Conservation (phyloP, 2,888 invertebrate species). For the Thymelicus acteon region DNA sequence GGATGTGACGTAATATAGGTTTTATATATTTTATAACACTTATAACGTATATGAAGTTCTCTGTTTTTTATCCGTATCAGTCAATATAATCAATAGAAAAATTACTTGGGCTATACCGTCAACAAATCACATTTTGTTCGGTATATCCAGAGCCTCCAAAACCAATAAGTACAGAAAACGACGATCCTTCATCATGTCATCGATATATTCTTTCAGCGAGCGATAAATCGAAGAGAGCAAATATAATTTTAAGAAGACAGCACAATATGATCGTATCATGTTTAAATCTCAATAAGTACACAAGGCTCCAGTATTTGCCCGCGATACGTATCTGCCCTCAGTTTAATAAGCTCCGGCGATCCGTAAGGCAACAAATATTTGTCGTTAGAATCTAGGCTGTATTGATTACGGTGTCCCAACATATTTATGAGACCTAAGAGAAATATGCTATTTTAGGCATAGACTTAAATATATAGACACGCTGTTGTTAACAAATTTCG, state of each 20-base stretch:
- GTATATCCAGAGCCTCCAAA: neutral
- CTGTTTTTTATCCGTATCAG: too few species aligned
- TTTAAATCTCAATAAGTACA: conserved; percentile 17
- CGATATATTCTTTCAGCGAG: neutral
- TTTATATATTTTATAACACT: too few species aligned
- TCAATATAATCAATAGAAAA: too few species aligned
- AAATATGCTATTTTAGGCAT: neutral
- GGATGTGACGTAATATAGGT: too few species aligned
- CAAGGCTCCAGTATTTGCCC: conserved; percentile 2
- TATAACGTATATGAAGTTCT: too few species aligned
- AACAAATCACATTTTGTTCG: too few species aligned
- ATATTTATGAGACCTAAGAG: neutral
- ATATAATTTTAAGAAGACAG: conserved; percentile 12
- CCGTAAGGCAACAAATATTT: conserved; percentile 11
- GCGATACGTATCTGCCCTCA: conserved; percentile 5
- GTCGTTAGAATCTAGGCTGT: conserved; percentile 14
- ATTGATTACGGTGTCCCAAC: conserved; percentile 12
- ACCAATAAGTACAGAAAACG: neutral
- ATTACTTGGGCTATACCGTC: too few species aligned
- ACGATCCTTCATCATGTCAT: neutral
- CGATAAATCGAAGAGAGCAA: neutral
- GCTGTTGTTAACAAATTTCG: too few species aligned
- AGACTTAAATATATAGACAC: too few species aligned
- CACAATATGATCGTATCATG: conserved; percentile 4
- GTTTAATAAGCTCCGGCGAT: conserved; percentile 16